phyloP scores from a whole-genome alignment of 1,140 invertebrate species.

The Bombus picipes region DNA sequence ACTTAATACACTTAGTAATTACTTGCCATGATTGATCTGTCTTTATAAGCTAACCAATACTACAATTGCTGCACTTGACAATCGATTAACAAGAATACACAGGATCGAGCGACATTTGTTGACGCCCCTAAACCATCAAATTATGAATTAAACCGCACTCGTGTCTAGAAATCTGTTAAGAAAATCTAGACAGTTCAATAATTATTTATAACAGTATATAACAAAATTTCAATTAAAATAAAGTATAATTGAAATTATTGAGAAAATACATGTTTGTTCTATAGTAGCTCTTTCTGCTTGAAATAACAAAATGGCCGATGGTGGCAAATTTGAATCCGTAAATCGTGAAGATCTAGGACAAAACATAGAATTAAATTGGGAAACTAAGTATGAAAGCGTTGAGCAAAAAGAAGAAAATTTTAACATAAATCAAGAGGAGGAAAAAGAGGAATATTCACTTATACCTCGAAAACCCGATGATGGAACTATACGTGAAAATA shows the following conservation, averaged over 20 bases:
- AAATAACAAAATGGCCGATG: constrained; percentile 25
- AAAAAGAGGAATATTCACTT: constrained; percentile 64
- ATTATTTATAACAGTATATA: neutral
- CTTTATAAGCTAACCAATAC: neutral
- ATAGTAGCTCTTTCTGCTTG: neutral
- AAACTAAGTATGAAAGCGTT: too few relatives aligned
- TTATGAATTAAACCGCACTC: neutral
- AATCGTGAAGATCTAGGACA: neutral
- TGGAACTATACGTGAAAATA: constrained; percentile 70
- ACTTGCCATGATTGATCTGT: constrained; percentile 38
- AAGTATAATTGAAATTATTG: neutral
- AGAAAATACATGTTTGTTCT: neutral
- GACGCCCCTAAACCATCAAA: constrained; percentile 21
- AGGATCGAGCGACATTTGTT: constrained; percentile 33
- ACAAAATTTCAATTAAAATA: neutral
- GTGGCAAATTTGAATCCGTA: constrained; percentile 30
- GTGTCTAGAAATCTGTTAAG: neutral
- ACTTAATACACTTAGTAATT: neutral
- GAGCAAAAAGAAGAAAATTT: constrained; percentile 82
- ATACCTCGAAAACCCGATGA: constrained; percentile 52
- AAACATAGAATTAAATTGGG: neutral
- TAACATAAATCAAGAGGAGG: constrained; percentile 78
- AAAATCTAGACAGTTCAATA: neutral
- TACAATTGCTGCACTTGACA: constrained; percentile 27
- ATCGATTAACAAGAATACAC: constrained; percentile 21